Base-by-base conservation (phyloP, 2,113 vertebrate species). In the Bubo scandiacus region DNA sequence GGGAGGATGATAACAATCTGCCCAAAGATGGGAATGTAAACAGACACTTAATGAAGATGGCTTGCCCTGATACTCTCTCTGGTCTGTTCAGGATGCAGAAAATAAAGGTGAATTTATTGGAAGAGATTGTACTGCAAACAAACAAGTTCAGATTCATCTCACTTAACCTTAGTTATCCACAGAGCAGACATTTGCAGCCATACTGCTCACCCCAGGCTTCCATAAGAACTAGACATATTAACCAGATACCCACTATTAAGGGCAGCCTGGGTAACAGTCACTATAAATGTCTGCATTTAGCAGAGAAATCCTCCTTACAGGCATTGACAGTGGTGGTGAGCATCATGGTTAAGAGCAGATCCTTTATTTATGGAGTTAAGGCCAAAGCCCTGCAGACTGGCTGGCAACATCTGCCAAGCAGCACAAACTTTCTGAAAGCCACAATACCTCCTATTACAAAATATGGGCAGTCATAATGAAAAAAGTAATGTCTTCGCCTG, bases 81-180 rank as follows among this genome's bases (percentile, higher is more conserved):
- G 45, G 27, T 70, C 67, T 90, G 57, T 26, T 82, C 62, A 68
- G 27, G 32, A 80, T 42, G 71, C 49, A 94, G 84, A 91, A 96
- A 95, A 88, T 80, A 92, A 93, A 96, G 70, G 78, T 88, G 40
- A 13, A 80, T 94, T 94, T 91, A 49, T 52, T 95, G 58, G 62
- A 88, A 80, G 74, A 91, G 62, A 70, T 52, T 87, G 74, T 54
- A 68, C 43, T 11, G 12, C 57, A 80, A 93, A 81, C 3, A 9
- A 86, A 19, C 66, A 73, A 66, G 30, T 49, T 73, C 42, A 90
- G 36, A 86, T 81, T 77, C 63, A 88, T 91, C 66, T 88, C 51
- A 79, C 49, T 92, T 91, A 89, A 79, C 49, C 51, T 78, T 63
- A 59, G 57, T 61, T 86, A 84, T 66, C 54, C 65, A 61, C 61